Evolutionary conservation across 2,888 invertebrate genomes (phyloP).

Genomic region (Eurytoma adleriae): DNA sequence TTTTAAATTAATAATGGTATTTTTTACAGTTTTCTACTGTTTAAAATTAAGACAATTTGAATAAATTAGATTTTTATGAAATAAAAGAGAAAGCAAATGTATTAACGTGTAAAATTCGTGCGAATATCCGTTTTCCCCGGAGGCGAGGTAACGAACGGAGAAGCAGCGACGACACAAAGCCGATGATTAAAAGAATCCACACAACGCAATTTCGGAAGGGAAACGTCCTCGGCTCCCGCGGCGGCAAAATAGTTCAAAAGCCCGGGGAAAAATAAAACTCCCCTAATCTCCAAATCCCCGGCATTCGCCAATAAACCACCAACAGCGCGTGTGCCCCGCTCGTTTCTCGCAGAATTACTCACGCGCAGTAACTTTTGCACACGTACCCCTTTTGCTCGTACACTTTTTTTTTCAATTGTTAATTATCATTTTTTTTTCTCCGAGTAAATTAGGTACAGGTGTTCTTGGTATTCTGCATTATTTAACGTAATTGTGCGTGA

Average conservation of each 20-base stretch:
- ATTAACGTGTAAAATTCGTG: background rate
- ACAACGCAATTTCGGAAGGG: background rate
- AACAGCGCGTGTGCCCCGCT: background rate
- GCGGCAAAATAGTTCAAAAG: conserved; percentile 5
- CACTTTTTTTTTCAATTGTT: background rate
- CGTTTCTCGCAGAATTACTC: conserved; percentile 10
- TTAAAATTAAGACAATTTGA: too few species aligned
- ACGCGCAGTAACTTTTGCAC: background rate
- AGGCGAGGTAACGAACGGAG: background rate
- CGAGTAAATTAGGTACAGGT: too few species aligned
- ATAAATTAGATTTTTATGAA: background rate
- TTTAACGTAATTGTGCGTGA: too few species aligned
- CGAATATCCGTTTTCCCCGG: background rate
- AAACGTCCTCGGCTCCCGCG: background rate
- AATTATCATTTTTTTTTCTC: too few species aligned
- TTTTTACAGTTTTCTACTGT: too few species aligned
- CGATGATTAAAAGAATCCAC: conserved; percentile 4
- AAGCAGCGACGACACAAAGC: background rate
- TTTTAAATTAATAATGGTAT: too few species aligned
- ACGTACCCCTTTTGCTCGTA: background rate
- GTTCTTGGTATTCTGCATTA: too few species aligned
- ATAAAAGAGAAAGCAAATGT: background rate
- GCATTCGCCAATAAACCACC: background rate
- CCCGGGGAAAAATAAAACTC: conserved; percentile 26
- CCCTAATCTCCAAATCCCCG: conserved; percentile 25